Percentiles rank a stretch among this genome's conserved stretches.
These are phyloP conservation scores for Dinothrombium tinctorium DNA, from an alignment of 1,140 invertebrate genomes.

Conservation along the genomic window DNA sequence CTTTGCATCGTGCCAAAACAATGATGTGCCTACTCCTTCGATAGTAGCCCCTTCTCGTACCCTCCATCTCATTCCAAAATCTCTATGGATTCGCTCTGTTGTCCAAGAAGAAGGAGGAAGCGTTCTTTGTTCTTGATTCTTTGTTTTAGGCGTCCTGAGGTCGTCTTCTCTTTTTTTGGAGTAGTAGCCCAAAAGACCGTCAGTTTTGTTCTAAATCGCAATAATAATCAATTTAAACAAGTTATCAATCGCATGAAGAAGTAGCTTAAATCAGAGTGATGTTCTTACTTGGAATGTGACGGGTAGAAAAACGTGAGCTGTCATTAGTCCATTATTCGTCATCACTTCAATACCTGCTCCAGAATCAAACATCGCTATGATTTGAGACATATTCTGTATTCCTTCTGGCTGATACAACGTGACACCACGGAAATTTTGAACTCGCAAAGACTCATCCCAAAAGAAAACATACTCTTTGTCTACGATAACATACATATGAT, in stretches of 20 bases:
- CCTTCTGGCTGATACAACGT: slow-evolving; percentile 73
- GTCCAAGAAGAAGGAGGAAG: slow-evolving; percentile 24
- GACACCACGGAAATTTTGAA: slow-evolving; percentile 70
- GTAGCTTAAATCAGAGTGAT: too few species aligned
- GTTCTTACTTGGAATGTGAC: slow-evolving; percentile 5
- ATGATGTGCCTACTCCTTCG: slow-evolving; percentile 28
- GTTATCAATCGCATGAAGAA: too few species aligned
- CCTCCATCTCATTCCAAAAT: slow-evolving; percentile 14
- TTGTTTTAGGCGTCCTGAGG: slow-evolving; percentile 40
- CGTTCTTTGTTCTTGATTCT: slow-evolving; percentile 24
- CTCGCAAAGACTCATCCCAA: slow-evolving; percentile 56
- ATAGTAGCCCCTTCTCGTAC: slow-evolving; percentile 11
- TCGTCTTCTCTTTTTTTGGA: slow-evolving; percentile 59
- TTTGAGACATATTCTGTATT: slow-evolving; percentile 75
- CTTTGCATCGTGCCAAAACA: slow-evolving; percentile 42
- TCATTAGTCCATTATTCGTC: slow-evolving; percentile 65
- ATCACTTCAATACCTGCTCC: slow-evolving; percentile 75
- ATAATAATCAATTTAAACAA: too few species aligned
- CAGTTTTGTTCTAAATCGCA: slow-evolving; percentile 60
- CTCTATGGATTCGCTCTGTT: slow-evolving; percentile 24
- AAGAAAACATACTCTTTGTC: slow-evolving; percentile 61
- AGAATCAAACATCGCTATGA: slow-evolving; percentile 78
- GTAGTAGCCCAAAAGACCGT: slow-evolving; percentile 74
- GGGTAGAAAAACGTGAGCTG: slow-evolving; percentile 59
- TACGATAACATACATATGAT: slow-evolving; percentile 68